Evolutionary conservation across 2,888 invertebrate genomes (phyloP), one percentile per base, ranked within the genome.

Genomic region (Plebejus argus): DNA sequence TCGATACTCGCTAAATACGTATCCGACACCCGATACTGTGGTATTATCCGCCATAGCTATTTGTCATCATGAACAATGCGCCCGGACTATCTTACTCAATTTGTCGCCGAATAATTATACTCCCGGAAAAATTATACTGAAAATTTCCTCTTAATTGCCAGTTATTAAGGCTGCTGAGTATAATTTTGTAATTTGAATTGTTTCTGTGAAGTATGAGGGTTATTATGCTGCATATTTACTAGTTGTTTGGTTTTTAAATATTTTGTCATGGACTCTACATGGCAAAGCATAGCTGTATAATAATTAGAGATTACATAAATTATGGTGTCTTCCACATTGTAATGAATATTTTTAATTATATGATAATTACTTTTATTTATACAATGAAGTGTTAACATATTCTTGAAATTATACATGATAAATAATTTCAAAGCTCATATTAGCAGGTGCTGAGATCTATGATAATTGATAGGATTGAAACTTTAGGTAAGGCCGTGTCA

Each of bases 61-160:
- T 93, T 93, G 93, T 94, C 93, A 93, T 88, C 87, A 85, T 89
- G 90, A 90, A 93, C 93, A 93, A 93, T 92, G 90, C 87, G 84
- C 79, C 83, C 85, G 86, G 86, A 88, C 86, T 92, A 91, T 90
- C 89, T 90, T 88, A 89, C 89, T 87, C 89, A 89, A 91, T 93
- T 91, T 91, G 88, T 86, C 86, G 84, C 83, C 86, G 86, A 90
- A 78, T 87, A 86, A 89, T 87, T 84, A 86, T 56, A 56, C 79
- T 82, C 81, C 81, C 82, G 82, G 83, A 87, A 87, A 87, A 84
- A 86, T 86, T 84, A 83, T 80, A 82, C 79, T 78, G 80, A 72
- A 53, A 78, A 76, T 78, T 79, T 82, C 80, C 80, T 79, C 72
- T 66, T 77, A 77, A 77, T 75, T 77, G 75, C 75, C 74, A 72